These are phyloP conservation scores for Pelobates cultripes DNA, from an alignment of 2,797 vertebrate genomes.

Conservation along the genomic window DNA sequence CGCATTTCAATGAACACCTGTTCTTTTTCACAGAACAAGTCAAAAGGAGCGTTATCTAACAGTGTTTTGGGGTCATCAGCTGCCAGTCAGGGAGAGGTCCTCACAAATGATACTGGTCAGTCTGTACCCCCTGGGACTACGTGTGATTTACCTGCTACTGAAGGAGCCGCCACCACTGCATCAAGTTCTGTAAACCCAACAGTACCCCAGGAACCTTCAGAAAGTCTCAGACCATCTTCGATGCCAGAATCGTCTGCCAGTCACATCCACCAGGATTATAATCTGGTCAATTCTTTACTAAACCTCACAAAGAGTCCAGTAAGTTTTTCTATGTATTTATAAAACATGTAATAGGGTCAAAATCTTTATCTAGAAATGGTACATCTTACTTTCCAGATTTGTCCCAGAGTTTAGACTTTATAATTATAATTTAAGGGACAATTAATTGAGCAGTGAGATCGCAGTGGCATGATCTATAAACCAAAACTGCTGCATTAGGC, in stretches of 20 bases:
- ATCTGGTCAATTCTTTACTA: constrained; percentile 92
- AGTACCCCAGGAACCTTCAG: constrained; percentile 21
- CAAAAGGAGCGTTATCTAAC: constrained; percentile 62
- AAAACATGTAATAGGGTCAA: too few relatives aligned
- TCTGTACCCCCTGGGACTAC: constrained; percentile 54
- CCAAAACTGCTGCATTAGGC: too few relatives aligned
- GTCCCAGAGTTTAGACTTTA: too few relatives aligned
- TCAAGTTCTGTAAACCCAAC: neutral
- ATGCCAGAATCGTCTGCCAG: constrained; percentile 65
- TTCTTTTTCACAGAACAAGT: constrained; percentile 80
- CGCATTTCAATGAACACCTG: neutral
- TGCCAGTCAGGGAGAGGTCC: constrained; percentile 5
- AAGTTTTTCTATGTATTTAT: constrained; percentile 60
- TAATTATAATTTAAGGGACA: too few relatives aligned
- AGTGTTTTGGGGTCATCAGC: neutral
- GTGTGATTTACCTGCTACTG: neutral
- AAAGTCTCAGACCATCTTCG: too few relatives aligned
- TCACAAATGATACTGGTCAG: constrained; percentile 75
- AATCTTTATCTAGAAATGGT: too few relatives aligned
- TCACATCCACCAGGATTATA: constrained; percentile 85
- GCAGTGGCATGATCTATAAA: too few relatives aligned
- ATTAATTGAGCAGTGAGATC: neutral
- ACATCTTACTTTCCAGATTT: too few relatives aligned
- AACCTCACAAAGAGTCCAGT: constrained; percentile 97
- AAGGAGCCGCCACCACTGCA: constrained; percentile 48